phyloP scores from a whole-genome alignment of 2,888 invertebrate genomes.

The Hirtodrosophila confusa region DNA sequence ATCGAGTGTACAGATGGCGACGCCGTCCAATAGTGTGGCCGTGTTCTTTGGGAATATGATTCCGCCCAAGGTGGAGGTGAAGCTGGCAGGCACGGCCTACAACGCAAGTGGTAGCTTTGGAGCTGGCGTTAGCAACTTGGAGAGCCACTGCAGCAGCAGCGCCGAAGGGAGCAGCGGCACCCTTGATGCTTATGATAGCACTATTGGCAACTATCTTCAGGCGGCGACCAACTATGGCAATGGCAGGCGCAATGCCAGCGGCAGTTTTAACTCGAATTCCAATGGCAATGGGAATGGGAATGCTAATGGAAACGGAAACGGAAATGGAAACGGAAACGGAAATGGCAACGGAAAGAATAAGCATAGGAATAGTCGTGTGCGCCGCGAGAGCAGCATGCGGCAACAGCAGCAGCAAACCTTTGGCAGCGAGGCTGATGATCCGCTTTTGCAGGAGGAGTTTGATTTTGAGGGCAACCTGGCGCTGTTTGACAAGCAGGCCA shows the following conservation, averaged over 20 bases:
- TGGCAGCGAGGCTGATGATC: slow-evolving; percentile 83
- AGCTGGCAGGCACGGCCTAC: slow-evolving; percentile 64
- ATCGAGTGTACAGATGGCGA: slow-evolving; percentile 52
- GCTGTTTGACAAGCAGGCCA: slow-evolving; percentile 93
- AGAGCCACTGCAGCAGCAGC: slow-evolving; percentile 72
- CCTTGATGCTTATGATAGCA: too few species aligned
- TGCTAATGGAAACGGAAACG: slow-evolving; percentile 37
- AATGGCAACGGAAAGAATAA: slow-evolving; percentile 53
- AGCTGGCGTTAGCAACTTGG: slow-evolving; percentile 36
- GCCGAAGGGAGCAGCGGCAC: slow-evolving; percentile 54
- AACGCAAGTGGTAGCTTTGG: slow-evolving; percentile 29
- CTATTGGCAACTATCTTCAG: slow-evolving; percentile 53
- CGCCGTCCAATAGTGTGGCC: slow-evolving; percentile 74
- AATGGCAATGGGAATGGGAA: slow-evolving; percentile 35
- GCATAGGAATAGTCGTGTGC: slow-evolving; percentile 71
- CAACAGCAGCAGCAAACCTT: slow-evolving; percentile 81
- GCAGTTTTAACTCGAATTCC: slow-evolving; percentile 28
- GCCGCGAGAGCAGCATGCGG: slow-evolving; percentile 79
- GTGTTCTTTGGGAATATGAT: slow-evolving; percentile 82
- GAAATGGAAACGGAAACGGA: too few species aligned
- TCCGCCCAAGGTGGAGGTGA: slow-evolving; percentile 84
- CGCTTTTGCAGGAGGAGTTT: slow-evolving; percentile 88
- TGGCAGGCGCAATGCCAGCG: slow-evolving; percentile 36
- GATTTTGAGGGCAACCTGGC: slow-evolving; percentile 98
- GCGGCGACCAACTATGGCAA: slow-evolving; percentile 72